Evolutionary conservation across 2,888 invertebrate species (phyloP).

Genomic region (Oegoconia quadripuncta): DNA sequence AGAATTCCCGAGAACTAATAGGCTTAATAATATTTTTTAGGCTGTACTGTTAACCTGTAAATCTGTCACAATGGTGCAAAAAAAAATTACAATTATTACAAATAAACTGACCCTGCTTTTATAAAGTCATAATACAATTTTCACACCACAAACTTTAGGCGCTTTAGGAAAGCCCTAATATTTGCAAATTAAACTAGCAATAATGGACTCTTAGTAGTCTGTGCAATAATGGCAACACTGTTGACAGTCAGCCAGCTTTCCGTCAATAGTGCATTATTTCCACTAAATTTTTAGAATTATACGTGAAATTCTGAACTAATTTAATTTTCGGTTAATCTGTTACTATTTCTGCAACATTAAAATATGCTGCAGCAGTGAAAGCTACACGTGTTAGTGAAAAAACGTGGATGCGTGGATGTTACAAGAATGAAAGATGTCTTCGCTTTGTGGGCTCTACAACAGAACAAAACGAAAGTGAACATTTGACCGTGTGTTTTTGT

Average conservation of each 20-base stretch:
- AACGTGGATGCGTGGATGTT: constrained; percentile 33
- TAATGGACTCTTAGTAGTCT: no score
- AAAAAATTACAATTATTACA: no score
- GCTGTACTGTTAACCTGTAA: no score
- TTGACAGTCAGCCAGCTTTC: constrained; percentile 20
- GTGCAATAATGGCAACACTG: no score
- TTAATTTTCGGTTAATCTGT: constrained; percentile 11
- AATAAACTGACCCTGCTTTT: no score
- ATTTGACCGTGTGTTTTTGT: constrained; percentile 54
- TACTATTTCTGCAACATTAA: constrained; percentile 17
- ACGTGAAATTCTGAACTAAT: constrained; percentile 9
- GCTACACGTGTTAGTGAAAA: constrained; percentile 22
- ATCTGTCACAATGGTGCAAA: no score
- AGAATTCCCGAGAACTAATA: no score
- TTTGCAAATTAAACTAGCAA: no score
- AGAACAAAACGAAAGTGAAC: constrained; percentile 75
- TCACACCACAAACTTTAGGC: no score
- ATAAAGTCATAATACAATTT: no score
- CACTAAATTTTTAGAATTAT: constrained; percentile 1
- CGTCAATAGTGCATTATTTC: constrained; percentile 23
- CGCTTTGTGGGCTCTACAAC: constrained; percentile 68
- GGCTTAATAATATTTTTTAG: no score
- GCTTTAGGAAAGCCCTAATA: no score
- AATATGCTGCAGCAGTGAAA: constrained; percentile 29
- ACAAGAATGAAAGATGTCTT: constrained; percentile 59